phyloP scores from a whole-genome alignment of 2,888 invertebrate genomes.

The Hyalella azteca region DNA sequence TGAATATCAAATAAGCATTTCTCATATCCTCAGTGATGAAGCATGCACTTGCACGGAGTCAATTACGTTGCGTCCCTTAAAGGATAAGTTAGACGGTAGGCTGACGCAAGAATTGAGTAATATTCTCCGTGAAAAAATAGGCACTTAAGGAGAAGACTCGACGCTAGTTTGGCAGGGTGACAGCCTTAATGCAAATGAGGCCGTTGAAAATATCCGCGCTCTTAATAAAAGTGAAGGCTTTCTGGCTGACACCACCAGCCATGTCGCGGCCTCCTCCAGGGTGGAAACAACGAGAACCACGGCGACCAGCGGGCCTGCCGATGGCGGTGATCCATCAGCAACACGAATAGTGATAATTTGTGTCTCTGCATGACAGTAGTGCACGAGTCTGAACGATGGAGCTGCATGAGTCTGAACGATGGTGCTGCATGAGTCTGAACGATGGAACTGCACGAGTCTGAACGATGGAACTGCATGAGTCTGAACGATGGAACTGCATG shows the following conservation, averaged over 20 bases:
- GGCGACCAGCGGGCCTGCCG: too few species aligned
- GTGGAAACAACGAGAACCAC: too few species aligned
- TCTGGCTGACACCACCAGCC: background rate
- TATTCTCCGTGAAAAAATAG: slow-evolving; percentile 25
- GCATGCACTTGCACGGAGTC: background rate
- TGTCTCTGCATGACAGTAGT: too few species aligned
- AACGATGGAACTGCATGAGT: too few species aligned
- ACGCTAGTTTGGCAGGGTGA: background rate
- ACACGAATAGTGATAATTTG: too few species aligned
- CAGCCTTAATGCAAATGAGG: slow-evolving; percentile 27
- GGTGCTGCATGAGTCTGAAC: too few species aligned
- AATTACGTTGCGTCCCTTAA: background rate
- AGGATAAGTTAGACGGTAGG: background rate
- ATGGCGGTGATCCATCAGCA: too few species aligned
- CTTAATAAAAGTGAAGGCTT: background rate
- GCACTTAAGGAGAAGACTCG: slow-evolving; percentile 7
- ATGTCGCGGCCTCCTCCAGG: too few species aligned
- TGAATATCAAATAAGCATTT: background rate
- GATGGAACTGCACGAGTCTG: too few species aligned
- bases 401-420: too few species aligned
- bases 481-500: too few species aligned
- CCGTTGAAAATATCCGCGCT: slow-evolving; percentile 16
- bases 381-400: too few species aligned
- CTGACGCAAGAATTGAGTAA: slow-evolving; percentile 15
- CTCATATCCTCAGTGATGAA: background rate